Conservation (phyloP, 2,888 invertebrate genomes). For the Standfussiana lucernea region DNA sequence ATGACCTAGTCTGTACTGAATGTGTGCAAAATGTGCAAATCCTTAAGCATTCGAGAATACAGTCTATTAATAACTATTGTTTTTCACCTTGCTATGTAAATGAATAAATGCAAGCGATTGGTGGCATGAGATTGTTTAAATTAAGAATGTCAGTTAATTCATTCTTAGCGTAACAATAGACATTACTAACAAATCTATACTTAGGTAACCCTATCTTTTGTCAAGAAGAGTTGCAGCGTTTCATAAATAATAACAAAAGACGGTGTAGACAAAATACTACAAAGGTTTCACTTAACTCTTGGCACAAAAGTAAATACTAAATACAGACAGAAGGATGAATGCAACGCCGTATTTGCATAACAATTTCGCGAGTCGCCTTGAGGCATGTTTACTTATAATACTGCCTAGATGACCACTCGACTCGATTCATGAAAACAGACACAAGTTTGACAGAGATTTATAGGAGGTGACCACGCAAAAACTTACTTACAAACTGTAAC, state of each 20-base stretch:
- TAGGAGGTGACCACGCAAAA: constrained; percentile 49
- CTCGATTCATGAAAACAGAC: constrained; percentile 49
- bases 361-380: constrained; percentile 83
- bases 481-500: constrained; percentile 34
- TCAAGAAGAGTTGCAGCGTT: constrained; percentile 8
- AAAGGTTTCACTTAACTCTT: constrained; percentile 53
- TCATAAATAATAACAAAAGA: constrained; percentile 38
- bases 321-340: constrained; percentile 71
- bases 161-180: neutral
- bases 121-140: constrained; percentile 9
- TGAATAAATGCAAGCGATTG: constrained; percentile 16
- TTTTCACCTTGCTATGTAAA: constrained; percentile 46
- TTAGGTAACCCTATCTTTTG: neutral
- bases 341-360: constrained; percentile 83
- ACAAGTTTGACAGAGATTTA: constrained; percentile 67
- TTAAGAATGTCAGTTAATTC: neutral
- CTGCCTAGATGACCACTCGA: constrained; percentile 60
- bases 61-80: constrained; percentile 22
- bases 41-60: constrained; percentile 32
- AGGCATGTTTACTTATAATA: constrained; percentile 69
- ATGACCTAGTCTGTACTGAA: constrained; percentile 62
- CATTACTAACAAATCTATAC: neutral
- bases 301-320: constrained; percentile 68
- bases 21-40: constrained; percentile 41
- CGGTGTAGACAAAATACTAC: constrained; percentile 47